Percentiles rank a stretch among this genome's conserved stretches.
Conservation (phyloP, 2,888 invertebrate genomes). For the Ornithoptera alexandrae region DNA sequence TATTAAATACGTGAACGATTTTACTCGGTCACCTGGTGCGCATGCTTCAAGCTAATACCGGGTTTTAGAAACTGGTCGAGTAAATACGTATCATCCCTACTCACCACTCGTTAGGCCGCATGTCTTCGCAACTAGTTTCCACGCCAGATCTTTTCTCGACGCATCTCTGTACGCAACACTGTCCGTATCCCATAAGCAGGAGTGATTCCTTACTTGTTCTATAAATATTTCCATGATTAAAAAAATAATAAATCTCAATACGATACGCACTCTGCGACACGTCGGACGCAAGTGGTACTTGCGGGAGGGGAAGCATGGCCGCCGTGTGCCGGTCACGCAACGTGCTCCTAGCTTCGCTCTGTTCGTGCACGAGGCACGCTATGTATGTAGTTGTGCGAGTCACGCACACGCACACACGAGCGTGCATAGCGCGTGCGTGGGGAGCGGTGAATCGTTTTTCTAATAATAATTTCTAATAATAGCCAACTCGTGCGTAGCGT, state of each 20-base stretch:
- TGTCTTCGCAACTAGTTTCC: constrained; percentile 37
- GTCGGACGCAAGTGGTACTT: constrained; percentile 22
- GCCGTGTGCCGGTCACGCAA: constrained; percentile 28
- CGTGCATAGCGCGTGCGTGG: constrained; percentile 28
- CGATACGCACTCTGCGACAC: constrained; percentile 18
- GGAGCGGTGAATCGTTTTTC: constrained; percentile 12
- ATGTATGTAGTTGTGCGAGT: constrained; percentile 14
- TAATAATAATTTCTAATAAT: constrained; percentile 15
- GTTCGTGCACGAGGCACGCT: constrained; percentile 17
- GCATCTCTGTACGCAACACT: constrained; percentile 36
- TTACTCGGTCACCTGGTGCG: too few relatives aligned
- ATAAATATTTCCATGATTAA: constrained; percentile 38
- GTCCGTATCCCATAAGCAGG: constrained; percentile 38
- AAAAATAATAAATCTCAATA: constrained; percentile 9
- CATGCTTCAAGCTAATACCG: too few relatives aligned
- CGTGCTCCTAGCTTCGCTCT: constrained; percentile 28
- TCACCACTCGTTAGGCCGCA: constrained; percentile 37
- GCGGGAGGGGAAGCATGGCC: constrained; percentile 26
- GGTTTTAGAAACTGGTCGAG: too few relatives aligned
- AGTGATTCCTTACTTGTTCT: constrained; percentile 35
- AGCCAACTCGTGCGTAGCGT: constrained; percentile 14
- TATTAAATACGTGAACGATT: too few relatives aligned
- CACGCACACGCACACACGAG: constrained; percentile 8
- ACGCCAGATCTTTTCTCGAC: constrained; percentile 36
- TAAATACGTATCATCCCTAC: constrained; percentile 8